A percentile compares a stretch with the other conserved stretches of the same genome.
Conservation (phyloP, 2,113 vertebrate species). For the Ancistrus triradiatus region DNA sequence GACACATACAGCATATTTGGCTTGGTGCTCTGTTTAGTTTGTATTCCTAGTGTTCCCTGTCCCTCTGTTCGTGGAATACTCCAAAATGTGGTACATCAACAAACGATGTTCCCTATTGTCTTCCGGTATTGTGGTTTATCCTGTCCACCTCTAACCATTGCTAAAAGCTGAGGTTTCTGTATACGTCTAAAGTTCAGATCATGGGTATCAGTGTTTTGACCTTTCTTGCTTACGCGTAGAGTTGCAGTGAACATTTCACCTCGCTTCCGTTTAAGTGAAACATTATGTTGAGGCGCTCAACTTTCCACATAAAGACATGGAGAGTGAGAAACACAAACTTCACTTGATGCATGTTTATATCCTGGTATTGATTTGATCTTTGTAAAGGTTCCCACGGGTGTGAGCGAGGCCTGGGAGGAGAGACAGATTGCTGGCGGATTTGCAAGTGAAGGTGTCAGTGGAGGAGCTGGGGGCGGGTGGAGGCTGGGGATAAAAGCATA, state of each 20-base stretch:
- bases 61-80: no score
- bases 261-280: constrained; percentile 9
- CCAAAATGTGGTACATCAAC: no score
- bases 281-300: not conserved
- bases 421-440: constrained; percentile 61
- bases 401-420: constrained; percentile 54
- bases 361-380: constrained; percentile 66
- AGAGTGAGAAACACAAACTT: constrained; percentile 55
- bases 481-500: constrained; percentile 62
- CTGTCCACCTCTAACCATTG: no score
- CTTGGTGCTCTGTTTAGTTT: no score
- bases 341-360: constrained; percentile 65
- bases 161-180: no score
- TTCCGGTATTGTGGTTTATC: no score
- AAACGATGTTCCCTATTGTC: no score
- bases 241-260: not conserved
- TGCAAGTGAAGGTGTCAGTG: constrained; percentile 60
- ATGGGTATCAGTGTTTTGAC: not conserved
- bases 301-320: constrained; percentile 16
- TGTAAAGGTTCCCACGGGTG: constrained; percentile 62
- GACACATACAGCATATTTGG: no score
- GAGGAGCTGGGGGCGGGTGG: constrained; percentile 16
- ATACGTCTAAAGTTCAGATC: no score
- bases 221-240: not conserved
- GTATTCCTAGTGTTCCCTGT: no score